Conservation (phyloP, 2,888 invertebrate species). For the Ornithoptera priamus region DNA sequence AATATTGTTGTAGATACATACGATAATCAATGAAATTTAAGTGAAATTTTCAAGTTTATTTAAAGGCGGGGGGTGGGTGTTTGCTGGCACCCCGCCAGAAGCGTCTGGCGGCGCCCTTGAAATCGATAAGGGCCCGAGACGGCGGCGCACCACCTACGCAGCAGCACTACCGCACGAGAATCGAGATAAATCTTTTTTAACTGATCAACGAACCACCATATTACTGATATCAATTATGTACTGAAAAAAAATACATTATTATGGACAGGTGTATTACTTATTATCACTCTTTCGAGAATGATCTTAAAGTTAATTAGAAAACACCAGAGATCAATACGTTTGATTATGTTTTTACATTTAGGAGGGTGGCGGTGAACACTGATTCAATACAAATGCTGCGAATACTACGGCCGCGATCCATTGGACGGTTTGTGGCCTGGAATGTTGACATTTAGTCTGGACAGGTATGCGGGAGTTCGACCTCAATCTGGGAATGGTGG, state of each 20-base stretch:
- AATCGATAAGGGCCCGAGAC: constrained; percentile 18
- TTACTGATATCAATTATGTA: no score
- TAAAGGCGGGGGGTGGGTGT: background rate
- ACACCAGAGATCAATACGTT: background rate
- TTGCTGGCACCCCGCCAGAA: background rate
- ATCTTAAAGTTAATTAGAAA: no score
- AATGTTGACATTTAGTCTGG: constrained; percentile 25
- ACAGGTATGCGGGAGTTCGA: constrained; percentile 14
- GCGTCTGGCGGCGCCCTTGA: constrained; percentile 20
- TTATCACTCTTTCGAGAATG: no score
- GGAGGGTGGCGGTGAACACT: background rate
- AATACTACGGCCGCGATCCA: no score
- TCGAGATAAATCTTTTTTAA: no score
- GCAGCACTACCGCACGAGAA: no score
- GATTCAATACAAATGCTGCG: no score
- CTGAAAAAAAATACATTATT: no score
- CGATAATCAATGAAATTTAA: no score
- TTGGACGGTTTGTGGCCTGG: background rate
- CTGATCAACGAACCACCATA: no score
- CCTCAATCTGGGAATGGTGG: background rate
- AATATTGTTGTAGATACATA: no score
- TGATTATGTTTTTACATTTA: background rate
- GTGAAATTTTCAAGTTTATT: background rate
- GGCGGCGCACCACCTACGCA: background rate
- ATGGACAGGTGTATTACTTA: no score